A percentile compares a stretch with the other conserved stretches of the same genome.
Evolutionary conservation across 2,113 vertebrate species (phyloP).

Genomic region (Catagonus wagneri): DNA sequence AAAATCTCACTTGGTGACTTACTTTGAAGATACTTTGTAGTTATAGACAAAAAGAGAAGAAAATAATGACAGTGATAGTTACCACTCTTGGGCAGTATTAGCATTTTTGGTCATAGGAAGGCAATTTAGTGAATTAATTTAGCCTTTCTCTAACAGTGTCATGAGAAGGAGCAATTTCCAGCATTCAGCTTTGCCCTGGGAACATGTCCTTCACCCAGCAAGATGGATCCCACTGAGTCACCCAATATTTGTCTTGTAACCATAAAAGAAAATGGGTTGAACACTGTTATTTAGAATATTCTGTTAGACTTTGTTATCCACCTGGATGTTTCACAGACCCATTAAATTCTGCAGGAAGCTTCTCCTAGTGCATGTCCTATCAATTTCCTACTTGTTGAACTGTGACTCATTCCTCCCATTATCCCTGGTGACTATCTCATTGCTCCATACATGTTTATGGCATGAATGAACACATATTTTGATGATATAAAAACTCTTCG

Average conservation of each 20-base stretch:
- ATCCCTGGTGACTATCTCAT: not conserved
- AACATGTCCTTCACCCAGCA: not conserved
- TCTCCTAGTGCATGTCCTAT: not conserved
- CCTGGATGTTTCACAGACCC: not conserved
- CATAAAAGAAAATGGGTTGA: not conserved
- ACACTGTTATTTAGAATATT: not conserved
- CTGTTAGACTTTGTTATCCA: not conserved
- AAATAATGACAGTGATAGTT: not conserved
- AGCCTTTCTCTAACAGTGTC: not conserved
- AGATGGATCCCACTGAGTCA: not conserved
- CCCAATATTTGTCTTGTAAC: not conserved
- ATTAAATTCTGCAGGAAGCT: not conserved
- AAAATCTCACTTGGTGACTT: not conserved
- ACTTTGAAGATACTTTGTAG: conserved; percentile 51
- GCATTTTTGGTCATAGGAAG: not conserved
- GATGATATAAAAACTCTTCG: conserved; percentile 7
- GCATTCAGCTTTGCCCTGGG: not conserved
- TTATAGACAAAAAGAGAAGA: conserved; percentile 44
- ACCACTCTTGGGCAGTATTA: not conserved
- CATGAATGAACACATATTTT: not conserved
- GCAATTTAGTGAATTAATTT: conserved; percentile 11
- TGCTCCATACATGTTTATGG: not conserved
- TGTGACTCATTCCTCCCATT: not conserved
- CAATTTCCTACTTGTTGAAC: not conserved
- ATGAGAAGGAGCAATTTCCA: not conserved